Conservation (phyloP, 1,140 invertebrate species). For the Drosophila athabasca region DNA sequence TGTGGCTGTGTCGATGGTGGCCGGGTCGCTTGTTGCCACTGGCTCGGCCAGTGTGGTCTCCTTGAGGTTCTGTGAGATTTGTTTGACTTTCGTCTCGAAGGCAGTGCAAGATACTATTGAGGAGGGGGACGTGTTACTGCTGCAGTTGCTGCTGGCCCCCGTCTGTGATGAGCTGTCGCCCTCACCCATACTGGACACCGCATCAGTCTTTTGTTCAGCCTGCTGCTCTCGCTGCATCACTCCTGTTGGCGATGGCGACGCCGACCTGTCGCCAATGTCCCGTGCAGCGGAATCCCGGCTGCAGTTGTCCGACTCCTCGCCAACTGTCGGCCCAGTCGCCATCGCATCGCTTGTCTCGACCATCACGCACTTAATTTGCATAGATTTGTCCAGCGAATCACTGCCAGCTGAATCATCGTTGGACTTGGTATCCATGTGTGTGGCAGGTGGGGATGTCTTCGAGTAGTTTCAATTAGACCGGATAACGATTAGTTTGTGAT, state of each 20-base stretch:
- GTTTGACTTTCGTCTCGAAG: slow-evolving; percentile 76
- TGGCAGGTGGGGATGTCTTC: slow-evolving; percentile 13
- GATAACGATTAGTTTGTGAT: slow-evolving; percentile 4
- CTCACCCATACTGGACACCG: slow-evolving; percentile 25
- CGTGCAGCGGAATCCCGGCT: slow-evolving; percentile 59
- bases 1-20: no score
- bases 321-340: slow-evolving; percentile 26
- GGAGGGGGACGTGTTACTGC: slow-evolving; percentile 33
- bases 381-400: slow-evolving; percentile 77
- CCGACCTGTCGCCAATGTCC: slow-evolving; percentile 16
- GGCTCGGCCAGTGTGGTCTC: slow-evolving; percentile 71
- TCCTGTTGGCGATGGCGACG: slow-evolving; percentile 25
- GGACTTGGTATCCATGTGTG: slow-evolving; percentile 74
- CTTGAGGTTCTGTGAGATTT: slow-evolving; percentile 77
- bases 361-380: slow-evolving; percentile 79
- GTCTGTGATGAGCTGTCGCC: slow-evolving; percentile 22
- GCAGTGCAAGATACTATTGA: slow-evolving; percentile 51
- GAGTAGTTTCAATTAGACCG: slow-evolving; percentile 9
- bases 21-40: no score
- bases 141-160: slow-evolving; percentile 15
- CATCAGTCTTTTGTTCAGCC: slow-evolving; percentile 49
- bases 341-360: slow-evolving; percentile 47
- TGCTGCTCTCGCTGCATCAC: slow-evolving; percentile 20
- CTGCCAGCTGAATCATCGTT: slow-evolving; percentile 75
- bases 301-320: slow-evolving; percentile 49